A percentile compares a stretch with the other conserved stretches of the same genome.
Conservation (phyloP, 2,797 vertebrate species). For the Coilia nasus region DNA sequence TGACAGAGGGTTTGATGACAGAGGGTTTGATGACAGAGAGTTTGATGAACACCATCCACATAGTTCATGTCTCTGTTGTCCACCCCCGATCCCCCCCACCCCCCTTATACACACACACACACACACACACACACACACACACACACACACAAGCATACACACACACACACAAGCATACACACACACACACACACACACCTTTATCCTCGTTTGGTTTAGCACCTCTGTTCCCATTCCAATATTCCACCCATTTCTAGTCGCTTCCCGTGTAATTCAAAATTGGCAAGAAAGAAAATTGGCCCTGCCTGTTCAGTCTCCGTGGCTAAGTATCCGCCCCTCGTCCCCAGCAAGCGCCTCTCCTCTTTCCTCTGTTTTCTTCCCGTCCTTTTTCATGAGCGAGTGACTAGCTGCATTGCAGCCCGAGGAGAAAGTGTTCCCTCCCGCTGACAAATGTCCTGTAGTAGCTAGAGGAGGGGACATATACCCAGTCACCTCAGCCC, state of each 20-base stretch:
- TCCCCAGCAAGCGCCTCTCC: neutral
- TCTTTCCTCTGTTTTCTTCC: constrained; percentile 23
- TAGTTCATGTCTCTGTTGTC: neutral
- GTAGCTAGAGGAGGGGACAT: neutral
- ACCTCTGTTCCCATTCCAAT: neutral
- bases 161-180: neutral
- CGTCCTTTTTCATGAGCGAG: constrained; percentile 18
- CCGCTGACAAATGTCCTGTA: constrained; percentile 38
- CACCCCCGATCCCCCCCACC: neutral
- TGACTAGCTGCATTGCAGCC: neutral
- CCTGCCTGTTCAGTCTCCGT: neutral
- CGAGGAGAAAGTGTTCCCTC: constrained; percentile 18
- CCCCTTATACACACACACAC: neutral
- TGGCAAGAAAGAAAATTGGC: neutral
- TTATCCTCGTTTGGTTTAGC: neutral
- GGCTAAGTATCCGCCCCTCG: neutral
- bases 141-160: neutral
- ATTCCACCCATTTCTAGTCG: neutral
- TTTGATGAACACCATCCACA: constrained; percentile 2
- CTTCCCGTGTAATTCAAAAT: neutral
- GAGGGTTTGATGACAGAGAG: neutral
- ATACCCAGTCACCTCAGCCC: constrained; percentile 31
- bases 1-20: too few species aligned
- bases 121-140: neutral
- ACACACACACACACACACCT: neutral